Evolutionary conservation across 2,888 invertebrate genomes (phyloP).

Genomic region (Heteropelma amictum): DNA sequence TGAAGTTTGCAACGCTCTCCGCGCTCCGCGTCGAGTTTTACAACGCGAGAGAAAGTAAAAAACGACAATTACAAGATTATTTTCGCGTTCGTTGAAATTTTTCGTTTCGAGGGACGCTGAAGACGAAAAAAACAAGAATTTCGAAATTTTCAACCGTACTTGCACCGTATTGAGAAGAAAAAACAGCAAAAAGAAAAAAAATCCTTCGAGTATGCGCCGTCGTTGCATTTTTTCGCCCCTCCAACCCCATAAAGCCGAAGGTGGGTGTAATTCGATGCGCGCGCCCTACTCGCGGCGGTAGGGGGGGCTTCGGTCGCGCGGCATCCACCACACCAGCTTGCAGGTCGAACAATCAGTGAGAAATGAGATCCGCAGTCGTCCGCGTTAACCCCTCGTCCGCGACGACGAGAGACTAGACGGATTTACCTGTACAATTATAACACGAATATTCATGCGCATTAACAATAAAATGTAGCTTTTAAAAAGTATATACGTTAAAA

Average conservation of each 20-base stretch:
- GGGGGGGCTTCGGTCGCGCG: slow-evolving; percentile 53
- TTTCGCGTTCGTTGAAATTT: no score
- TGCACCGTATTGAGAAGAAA: slow-evolving; percentile 10
- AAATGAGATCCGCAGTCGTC: slow-evolving; percentile 47
- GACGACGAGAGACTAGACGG: slow-evolving; percentile 23
- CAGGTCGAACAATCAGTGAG: slow-evolving; percentile 40
- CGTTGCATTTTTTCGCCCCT: slow-evolving; percentile 37
- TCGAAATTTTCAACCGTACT: not conserved
- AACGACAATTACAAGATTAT: not conserved
- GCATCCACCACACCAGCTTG: not conserved
- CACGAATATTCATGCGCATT: slow-evolving; percentile 29
- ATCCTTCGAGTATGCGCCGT: slow-evolving; percentile 25
- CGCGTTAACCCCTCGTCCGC: slow-evolving; percentile 35
- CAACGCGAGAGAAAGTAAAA: not conserved
- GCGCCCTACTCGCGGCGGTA: slow-evolving; percentile 58
- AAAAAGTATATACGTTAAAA: slow-evolving; percentile 44
- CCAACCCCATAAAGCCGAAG: not conserved
- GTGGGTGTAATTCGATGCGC: slow-evolving; percentile 39
- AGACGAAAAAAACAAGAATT: not conserved
- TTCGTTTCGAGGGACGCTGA: no score
- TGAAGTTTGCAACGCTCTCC: slow-evolving; percentile 11
- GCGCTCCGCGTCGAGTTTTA: not conserved
- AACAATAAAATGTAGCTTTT: slow-evolving; percentile 39
- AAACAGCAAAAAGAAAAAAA: not conserved
- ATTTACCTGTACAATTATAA: slow-evolving; percentile 54